A percentile compares a stretch with the other conserved stretches of the same genome.
phyloP scores from a whole-genome alignment of 2,888 invertebrate genomes.

The Ceraclea dissimilis region DNA sequence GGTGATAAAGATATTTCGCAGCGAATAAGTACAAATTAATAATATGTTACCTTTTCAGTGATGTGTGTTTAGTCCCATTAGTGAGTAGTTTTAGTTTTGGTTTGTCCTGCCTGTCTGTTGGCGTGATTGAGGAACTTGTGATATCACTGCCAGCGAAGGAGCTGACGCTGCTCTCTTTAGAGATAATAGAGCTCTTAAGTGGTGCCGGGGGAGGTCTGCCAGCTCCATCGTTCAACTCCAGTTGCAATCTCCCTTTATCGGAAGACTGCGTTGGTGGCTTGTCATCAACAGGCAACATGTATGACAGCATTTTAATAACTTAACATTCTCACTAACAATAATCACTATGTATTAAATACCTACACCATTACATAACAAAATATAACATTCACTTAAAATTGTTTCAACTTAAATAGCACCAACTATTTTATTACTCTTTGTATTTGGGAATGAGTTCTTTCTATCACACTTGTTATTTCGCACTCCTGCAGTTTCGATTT shows the following conservation, averaged over 20 bases:
- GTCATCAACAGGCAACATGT: constrained; percentile 72
- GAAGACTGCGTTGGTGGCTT: constrained; percentile 55
- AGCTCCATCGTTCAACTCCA: constrained; percentile 32
- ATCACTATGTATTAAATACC: not conserved
- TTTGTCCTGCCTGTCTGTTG: constrained; percentile 52
- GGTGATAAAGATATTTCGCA: not conserved
- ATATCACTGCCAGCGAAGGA: constrained; percentile 60
- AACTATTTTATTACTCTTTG: not conserved
- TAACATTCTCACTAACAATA: not conserved
- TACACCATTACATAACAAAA: too few relatives aligned
- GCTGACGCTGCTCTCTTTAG: constrained; percentile 64
- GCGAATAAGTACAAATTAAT: not conserved
- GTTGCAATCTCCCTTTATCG: constrained; percentile 45
- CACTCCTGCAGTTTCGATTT: too few relatives aligned
- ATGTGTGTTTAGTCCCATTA: constrained; percentile 64
- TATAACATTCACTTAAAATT: not conserved
- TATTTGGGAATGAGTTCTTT: too few relatives aligned
- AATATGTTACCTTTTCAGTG: constrained; percentile 52
- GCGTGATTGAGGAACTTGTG: constrained; percentile 56
- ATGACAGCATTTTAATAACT: constrained; percentile 56
- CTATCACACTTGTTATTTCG: too few relatives aligned
- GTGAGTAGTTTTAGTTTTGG: constrained; percentile 60
- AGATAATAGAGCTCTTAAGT: constrained; percentile 37
- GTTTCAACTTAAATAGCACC: not conserved
- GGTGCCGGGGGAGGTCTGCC: constrained; percentile 32